Percentiles rank a stretch among this genome's conserved stretches.
Conservation (phyloP, 2,113 vertebrate genomes). For the Hemichromis elongatus region DNA sequence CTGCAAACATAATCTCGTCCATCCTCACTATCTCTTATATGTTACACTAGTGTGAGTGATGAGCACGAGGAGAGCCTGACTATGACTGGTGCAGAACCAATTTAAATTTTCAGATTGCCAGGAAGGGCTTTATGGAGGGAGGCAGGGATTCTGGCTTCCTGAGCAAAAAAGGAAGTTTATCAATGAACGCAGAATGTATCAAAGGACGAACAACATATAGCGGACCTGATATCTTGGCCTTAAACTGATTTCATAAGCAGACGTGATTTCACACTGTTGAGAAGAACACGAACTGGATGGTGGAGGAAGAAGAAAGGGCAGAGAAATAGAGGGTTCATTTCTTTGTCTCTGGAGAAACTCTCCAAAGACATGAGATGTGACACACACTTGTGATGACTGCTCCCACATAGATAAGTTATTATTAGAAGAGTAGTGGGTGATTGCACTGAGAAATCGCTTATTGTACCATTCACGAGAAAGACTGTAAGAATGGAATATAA, state of each 20-base stretch:
- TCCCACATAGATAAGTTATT: constrained; percentile 10
- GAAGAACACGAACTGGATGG: not conserved
- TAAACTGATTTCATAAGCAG: constrained; percentile 62
- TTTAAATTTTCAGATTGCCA: constrained; percentile 60
- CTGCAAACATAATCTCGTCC: constrained; percentile 31
- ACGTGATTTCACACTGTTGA: constrained; percentile 36
- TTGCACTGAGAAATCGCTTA: not conserved
- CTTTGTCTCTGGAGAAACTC: constrained; percentile 24
- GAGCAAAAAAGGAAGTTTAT: constrained; percentile 51
- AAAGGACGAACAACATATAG: constrained; percentile 49
- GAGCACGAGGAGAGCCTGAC: constrained; percentile 24
- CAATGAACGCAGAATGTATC: constrained; percentile 59
- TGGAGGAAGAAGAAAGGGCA: not conserved
- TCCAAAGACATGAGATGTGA: constrained; percentile 20
- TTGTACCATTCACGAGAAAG: not conserved
- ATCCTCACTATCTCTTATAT: constrained; percentile 29
- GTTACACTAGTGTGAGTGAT: constrained; percentile 34
- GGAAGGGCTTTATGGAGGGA: constrained; percentile 4
- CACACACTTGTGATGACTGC: constrained; percentile 16
- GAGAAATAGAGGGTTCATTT: constrained; percentile 15
- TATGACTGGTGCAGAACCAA: constrained; percentile 57
- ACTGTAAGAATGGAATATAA: not conserved
- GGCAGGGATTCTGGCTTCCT: not conserved
- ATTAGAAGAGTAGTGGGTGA: not conserved
- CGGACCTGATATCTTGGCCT: constrained; percentile 21